A percentile compares a stretch with the other conserved stretches of the same genome.
Evolutionary conservation across 2,888 invertebrate species (phyloP).

Genomic region (Calliopum simillimum): DNA sequence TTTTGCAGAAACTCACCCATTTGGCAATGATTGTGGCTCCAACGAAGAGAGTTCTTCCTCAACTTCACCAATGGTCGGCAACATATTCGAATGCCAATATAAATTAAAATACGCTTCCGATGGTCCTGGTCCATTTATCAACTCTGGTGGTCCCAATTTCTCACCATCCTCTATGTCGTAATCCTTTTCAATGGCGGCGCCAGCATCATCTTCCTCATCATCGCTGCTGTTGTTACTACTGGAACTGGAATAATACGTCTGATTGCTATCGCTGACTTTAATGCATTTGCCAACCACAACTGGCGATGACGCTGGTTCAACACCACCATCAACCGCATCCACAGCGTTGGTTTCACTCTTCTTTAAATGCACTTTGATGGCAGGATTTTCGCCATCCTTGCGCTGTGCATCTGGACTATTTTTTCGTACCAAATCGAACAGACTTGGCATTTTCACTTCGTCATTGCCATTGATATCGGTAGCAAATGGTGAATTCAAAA

Average conservation of each 20-base stretch:
- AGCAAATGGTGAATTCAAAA: conserved; percentile 40
- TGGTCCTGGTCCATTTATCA: conserved; percentile 65
- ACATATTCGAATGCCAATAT: conserved; percentile 67
- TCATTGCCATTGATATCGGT: conserved; percentile 64
- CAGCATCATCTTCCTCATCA: conserved; percentile 47
- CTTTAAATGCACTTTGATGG: conserved; percentile 19
- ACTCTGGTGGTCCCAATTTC: conserved; percentile 66
- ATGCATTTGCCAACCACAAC: conserved; percentile 63
- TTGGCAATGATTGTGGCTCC: conserved; percentile 60
- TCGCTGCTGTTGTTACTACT: conserved; percentile 57
- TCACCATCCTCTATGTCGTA: conserved; percentile 67
- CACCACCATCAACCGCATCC: neutral
- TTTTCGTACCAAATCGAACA: conserved; percentile 80
- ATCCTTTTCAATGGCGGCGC: conserved; percentile 57
- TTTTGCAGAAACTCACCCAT: conserved; percentile 58
- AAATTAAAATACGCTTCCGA: conserved; percentile 68
- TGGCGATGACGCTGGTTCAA: conserved; percentile 50
- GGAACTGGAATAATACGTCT: conserved; percentile 61
- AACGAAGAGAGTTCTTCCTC: conserved; percentile 67
- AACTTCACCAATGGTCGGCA: conserved; percentile 67
- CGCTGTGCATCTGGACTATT: conserved; percentile 56
- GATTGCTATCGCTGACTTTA: conserved; percentile 56
- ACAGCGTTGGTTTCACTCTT: neutral
- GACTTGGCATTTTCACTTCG: conserved; percentile 71
- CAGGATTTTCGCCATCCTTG: conserved; percentile 47